Conservation (phyloP, 1,140 invertebrate species). For the Brachionus calyciflorus region DNA sequence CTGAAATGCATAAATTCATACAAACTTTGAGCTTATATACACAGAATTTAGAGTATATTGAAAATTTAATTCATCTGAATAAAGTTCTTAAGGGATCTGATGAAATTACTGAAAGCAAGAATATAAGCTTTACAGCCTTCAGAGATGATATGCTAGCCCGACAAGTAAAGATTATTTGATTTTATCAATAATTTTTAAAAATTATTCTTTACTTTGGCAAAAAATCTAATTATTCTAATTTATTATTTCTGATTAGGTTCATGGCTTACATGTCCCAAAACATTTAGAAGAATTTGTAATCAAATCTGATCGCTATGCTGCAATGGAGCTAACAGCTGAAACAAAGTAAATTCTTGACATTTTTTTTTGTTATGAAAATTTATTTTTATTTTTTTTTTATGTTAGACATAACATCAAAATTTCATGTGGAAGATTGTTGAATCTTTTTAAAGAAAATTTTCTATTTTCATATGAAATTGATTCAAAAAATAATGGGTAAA, state of each 20-base stretch:
- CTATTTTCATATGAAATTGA: background rate
- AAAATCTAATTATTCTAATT: no score
- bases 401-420: conserved; percentile 43
- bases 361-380: background rate
- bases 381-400: background rate
- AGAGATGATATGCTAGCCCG: conserved; percentile 35
- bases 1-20: conserved; percentile 38
- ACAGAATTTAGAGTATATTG: conserved; percentile 1
- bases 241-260: no score
- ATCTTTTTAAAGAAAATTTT: conserved; percentile 35
- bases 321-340: conserved; percentile 37
- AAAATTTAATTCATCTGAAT: conserved; percentile 22
- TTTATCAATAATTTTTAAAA: no score
- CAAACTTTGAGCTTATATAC: background rate
- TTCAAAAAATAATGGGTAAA: background rate
- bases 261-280: conserved; percentile 29
- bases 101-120: conserved; percentile 20
- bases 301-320: background rate
- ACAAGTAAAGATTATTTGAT: background rate
- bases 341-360: no score
- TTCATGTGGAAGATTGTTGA: conserved; percentile 28
- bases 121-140: conserved; percentile 17
- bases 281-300: conserved; percentile 7
- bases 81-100: background rate
- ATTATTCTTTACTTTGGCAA: no score